A percentile compares a stretch with the other conserved stretches of the same genome.
Conservation (phyloP, 2,888 invertebrate genomes). For the Drosophila anomalata region DNA sequence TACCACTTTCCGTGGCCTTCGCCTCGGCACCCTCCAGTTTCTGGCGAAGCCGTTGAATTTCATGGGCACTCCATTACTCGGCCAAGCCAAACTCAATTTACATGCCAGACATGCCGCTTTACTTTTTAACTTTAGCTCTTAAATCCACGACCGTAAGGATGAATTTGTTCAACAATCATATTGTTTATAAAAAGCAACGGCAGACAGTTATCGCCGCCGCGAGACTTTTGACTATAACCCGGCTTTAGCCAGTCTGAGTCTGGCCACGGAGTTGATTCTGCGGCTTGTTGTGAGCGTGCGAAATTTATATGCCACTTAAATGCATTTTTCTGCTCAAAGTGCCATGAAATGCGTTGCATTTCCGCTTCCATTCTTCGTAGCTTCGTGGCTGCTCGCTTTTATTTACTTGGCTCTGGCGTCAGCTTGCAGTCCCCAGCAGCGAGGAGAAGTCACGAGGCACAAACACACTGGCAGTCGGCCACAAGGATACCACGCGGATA, state of each 20-base stretch:
- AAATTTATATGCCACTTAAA: slow-evolving; percentile 64
- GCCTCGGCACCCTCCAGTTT: not conserved
- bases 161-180: slow-evolving; percentile 27
- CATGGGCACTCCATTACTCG: slow-evolving; percentile 31
- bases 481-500: slow-evolving; percentile 1
- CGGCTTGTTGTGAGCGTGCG: slow-evolving; percentile 23
- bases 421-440: slow-evolving; percentile 19
- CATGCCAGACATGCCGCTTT: slow-evolving; percentile 20
- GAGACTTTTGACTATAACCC: slow-evolving; percentile 10
- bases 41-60: slow-evolving; percentile 25
- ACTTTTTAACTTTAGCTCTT: not conserved
- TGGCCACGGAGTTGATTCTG: slow-evolving; percentile 14
- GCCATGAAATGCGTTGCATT: slow-evolving; percentile 48
- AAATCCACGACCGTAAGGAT: slow-evolving; percentile 2
- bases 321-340: slow-evolving; percentile 46
- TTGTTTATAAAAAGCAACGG: slow-evolving; percentile 42
- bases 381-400: slow-evolving; percentile 7
- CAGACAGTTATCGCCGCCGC: slow-evolving; percentile 41
- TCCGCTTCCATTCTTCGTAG: slow-evolving; percentile 28
- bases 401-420: slow-evolving; percentile 47
- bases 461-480: slow-evolving; percentile 1
- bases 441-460: not conserved
- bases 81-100: slow-evolving; percentile 49
- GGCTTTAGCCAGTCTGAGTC: slow-evolving; percentile 18
- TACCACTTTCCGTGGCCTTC: slow-evolving; percentile 10